Conservation (phyloP, 2,888 invertebrate species). For the Tenthredo livida region DNA sequence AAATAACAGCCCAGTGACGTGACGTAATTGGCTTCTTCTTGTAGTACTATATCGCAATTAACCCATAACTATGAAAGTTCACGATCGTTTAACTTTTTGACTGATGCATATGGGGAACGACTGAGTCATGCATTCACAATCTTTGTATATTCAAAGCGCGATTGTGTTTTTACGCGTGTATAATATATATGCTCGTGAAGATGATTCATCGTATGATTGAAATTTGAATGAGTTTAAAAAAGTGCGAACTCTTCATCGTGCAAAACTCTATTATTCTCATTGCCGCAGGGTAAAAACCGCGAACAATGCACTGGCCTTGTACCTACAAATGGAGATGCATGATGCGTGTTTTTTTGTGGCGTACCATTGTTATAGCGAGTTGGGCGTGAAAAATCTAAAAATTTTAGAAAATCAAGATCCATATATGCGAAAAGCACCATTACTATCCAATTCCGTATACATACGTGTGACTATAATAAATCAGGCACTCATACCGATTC, state of each 20-base stretch:
- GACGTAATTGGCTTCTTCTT: not conserved
- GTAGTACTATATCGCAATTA: not conserved
- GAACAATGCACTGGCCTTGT: not conserved
- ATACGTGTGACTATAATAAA: not conserved
- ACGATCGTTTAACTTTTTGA: conserved; percentile 37
- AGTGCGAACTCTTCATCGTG: not conserved
- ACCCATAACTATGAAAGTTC: conserved; percentile 1
- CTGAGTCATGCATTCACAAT: conserved; percentile 4
- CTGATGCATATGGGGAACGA: not conserved
- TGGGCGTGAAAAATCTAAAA: not conserved
- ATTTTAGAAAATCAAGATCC: not conserved
- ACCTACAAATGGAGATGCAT: not conserved
- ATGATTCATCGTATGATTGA: conserved; percentile 1
- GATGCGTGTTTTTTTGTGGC: not conserved
- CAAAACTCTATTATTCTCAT: not conserved
- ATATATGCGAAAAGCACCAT: not conserved
- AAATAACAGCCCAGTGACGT: not conserved
- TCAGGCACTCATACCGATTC: not conserved
- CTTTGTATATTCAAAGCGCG: not conserved
- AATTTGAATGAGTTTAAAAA: conserved; percentile 6
- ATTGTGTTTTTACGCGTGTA: not conserved
- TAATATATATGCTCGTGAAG: not conserved
- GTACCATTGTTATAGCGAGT: not conserved
- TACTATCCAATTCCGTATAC: not conserved
- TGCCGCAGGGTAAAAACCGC: not conserved